Percentiles rank a stretch among this genome's conserved stretches.
These are phyloP conservation scores for Phalera bucephala DNA, from an alignment of 2,888 invertebrate genomes.

Conservation along the genomic window DNA sequence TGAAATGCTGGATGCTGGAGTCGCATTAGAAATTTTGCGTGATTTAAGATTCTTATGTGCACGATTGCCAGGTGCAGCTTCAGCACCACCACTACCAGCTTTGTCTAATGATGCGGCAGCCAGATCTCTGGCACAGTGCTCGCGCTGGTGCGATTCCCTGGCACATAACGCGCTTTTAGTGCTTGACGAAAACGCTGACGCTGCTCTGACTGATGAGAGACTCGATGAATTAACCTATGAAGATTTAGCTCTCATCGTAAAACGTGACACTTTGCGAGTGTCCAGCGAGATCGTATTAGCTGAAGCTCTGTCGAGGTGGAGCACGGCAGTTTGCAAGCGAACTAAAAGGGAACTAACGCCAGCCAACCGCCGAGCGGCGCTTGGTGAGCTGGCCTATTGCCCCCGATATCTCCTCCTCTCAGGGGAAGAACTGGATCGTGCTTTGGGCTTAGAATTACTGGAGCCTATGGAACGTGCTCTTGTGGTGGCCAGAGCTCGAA, in stretches of 20 bases:
- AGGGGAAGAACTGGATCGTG: conserved; percentile 85
- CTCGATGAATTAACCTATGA: conserved; percentile 84
- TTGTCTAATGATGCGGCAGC: conserved; percentile 63
- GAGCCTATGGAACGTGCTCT: conserved; percentile 75
- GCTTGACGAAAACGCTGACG: conserved; percentile 71
- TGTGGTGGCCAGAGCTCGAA: conserved; percentile 67
- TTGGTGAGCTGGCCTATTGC: conserved; percentile 82
- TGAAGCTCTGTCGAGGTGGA: conserved; percentile 83
- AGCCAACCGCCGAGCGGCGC: conserved; percentile 68
- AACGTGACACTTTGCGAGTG: conserved; percentile 86
- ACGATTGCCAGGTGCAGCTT: conserved; percentile 68
- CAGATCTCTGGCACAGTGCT: conserved; percentile 67
- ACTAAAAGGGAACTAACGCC: conserved; percentile 69
- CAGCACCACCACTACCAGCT: conserved; percentile 75
- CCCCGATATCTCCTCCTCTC: conserved; percentile 87
- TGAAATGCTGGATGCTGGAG: conserved; percentile 84
- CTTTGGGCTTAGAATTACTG: conserved; percentile 65
- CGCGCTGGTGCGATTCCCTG: conserved; percentile 83
- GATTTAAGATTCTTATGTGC: conserved; percentile 79
- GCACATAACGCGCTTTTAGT: conserved; percentile 86
- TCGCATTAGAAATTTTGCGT: conserved; percentile 85
- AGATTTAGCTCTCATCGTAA: conserved; percentile 85
- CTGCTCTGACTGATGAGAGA: conserved; percentile 62
- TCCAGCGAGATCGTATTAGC: conserved; percentile 85
- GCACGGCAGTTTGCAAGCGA: conserved; percentile 70